phyloP scores from a whole-genome alignment of 2,797 vertebrate genomes.

The Danio tinwini region DNA sequence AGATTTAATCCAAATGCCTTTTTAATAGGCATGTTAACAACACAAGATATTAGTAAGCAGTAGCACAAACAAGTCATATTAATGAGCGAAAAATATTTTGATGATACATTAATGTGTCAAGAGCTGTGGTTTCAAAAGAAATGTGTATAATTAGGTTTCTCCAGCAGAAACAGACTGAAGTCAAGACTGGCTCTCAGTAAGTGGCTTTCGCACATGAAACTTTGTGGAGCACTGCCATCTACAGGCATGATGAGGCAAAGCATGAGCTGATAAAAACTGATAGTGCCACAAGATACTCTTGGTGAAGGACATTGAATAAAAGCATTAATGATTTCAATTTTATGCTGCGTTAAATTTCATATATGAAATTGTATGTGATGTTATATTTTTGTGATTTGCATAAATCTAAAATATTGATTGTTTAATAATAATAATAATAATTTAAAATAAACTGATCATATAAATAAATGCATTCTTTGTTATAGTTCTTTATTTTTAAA shows the following conservation, averaged over 20 bases:
- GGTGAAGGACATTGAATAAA: background rate
- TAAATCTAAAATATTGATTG: background rate
- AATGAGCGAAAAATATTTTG: slow-evolving; percentile 68
- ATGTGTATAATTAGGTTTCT: slow-evolving; percentile 60
- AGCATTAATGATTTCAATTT: background rate
- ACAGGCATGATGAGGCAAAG: slow-evolving; percentile 36
- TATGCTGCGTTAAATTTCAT: background rate
- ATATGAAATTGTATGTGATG: background rate
- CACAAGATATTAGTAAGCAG: slow-evolving; percentile 63
- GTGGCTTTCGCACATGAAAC: slow-evolving; percentile 6
- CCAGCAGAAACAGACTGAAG: slow-evolving; percentile 52
- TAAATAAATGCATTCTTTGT: too few relatives aligned
- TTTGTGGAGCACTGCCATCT: slow-evolving; percentile 64
- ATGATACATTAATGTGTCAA: slow-evolving; percentile 69
- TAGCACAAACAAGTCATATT: slow-evolving; percentile 67
- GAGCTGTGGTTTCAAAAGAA: slow-evolving; percentile 60
- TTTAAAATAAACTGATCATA: too few relatives aligned
- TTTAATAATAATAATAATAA: too few relatives aligned
- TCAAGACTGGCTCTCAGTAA: slow-evolving; percentile 32
- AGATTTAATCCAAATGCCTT: slow-evolving; percentile 58
- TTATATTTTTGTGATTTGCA: background rate
- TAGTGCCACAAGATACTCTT: background rate
- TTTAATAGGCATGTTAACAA: slow-evolving; percentile 62
- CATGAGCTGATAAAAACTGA: background rate
- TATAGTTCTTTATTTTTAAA: background rate